Conservation (phyloP, 53 echinoderm and acorn worm genomes). For the Patiria pectinifera region DNA sequence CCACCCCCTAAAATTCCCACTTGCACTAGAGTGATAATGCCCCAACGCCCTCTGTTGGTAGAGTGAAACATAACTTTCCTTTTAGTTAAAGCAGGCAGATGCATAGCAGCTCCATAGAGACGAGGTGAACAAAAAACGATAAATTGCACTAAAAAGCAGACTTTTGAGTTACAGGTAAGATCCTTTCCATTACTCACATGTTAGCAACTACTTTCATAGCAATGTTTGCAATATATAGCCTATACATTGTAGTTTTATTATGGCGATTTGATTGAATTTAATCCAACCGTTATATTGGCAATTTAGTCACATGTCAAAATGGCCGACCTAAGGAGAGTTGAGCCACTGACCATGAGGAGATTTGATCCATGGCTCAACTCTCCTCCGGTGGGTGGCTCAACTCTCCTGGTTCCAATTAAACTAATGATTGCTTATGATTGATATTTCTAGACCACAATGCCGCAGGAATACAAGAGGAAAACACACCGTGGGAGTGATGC, state of each 20-base stretch:
- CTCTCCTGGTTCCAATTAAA: conserved; percentile 53
- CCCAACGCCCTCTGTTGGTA: conserved; percentile 42
- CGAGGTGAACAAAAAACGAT: conserved; percentile 20
- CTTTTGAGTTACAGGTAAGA: conserved; percentile 53
- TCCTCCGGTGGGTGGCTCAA: conserved; percentile 55
- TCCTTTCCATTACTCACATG: conserved; percentile 50
- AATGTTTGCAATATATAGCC: conserved; percentile 43
- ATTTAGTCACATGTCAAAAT: conserved; percentile 59
- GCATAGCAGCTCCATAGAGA: conserved; percentile 45
- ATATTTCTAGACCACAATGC: conserved; percentile 35
- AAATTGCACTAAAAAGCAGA: conserved; percentile 66
- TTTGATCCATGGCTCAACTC: conserved; percentile 71
- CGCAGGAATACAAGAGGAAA: conserved; percentile 47
- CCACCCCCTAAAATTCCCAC: conserved; percentile 57
- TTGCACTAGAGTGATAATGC: conserved; percentile 36
- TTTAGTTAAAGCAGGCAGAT: conserved; percentile 50
- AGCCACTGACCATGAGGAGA: conserved; percentile 67
- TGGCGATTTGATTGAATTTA: conserved; percentile 31
- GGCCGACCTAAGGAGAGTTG: conserved; percentile 69
- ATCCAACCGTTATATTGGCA: conserved; percentile 31
- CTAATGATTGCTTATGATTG: conserved; percentile 31
- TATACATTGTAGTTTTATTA: conserved; percentile 42
- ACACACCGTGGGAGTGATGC: conserved; percentile 37
- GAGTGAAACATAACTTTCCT: conserved; percentile 40
- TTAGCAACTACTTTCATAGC: conserved; percentile 35